Evolutionary conservation across 2,888 invertebrate genomes (phyloP).

Genomic region (Tachystola acroxantha): DNA sequence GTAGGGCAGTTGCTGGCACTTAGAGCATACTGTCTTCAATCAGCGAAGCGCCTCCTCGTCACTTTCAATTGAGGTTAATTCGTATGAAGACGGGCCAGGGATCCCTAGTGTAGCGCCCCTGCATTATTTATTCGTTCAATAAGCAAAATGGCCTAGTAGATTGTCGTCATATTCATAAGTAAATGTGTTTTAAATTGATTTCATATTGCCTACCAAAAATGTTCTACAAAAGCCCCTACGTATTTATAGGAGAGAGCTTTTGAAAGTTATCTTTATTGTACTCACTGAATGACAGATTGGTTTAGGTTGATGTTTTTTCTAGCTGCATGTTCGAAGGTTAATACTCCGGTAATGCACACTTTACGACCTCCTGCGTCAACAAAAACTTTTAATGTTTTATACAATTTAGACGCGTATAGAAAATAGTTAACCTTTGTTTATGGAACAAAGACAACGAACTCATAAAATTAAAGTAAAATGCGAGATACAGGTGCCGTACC

Average conservation of each 20-base stretch:
- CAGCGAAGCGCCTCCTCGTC: conserved; percentile 71
- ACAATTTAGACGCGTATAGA: conserved; percentile 40
- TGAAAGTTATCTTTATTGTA: conserved; percentile 4
- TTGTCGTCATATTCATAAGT: conserved; percentile 37
- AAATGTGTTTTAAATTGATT: conserved; percentile 14
- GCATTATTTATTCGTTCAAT: conserved; percentile 71
- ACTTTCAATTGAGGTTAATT: conserved; percentile 77
- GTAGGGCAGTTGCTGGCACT: conserved; percentile 45
- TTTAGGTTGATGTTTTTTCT: conserved; percentile 4
- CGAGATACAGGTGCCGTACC: conserved; percentile 25
- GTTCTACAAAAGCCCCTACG: background rate
- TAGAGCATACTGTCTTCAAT: conserved; percentile 62
- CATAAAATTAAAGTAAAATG: conserved; percentile 59
- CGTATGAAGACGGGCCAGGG: conserved; percentile 68
- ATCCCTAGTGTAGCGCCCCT: conserved; percentile 70
- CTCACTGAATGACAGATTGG: conserved; percentile 8
- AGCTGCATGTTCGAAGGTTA: conserved; percentile 9
- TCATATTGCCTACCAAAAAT: background rate
- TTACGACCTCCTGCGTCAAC: conserved; percentile 42
- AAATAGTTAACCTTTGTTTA: conserved; percentile 53
- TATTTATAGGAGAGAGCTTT: conserved; percentile 1
- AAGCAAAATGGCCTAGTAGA: conserved; percentile 59
- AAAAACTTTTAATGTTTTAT: conserved; percentile 45
- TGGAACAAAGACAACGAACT: conserved; percentile 69
- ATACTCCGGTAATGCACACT: conserved; percentile 24